Percentiles rank a stretch among this genome's conserved stretches.
These are phyloP conservation scores for Mus spicilegus DNA, from an alignment of 2,113 vertebrate genomes.

Conservation along the genomic window DNA sequence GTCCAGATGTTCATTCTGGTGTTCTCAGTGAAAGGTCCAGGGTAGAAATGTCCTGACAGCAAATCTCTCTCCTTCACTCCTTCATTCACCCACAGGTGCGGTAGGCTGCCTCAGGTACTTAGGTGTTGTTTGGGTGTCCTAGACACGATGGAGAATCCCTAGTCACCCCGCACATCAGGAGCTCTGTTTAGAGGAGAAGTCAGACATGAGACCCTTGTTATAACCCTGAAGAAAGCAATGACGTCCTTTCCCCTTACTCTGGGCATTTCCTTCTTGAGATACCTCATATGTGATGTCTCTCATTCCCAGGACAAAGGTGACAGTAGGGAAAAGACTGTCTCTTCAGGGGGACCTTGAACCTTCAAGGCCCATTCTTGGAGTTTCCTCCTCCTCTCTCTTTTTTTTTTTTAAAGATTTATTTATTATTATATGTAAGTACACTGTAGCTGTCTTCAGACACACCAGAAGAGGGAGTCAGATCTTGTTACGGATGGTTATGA, in stretches of 20 bases:
- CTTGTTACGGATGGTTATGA: no score
- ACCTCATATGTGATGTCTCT: neutral
- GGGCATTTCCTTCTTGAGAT: neutral
- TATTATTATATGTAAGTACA: no score
- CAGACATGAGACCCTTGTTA: fast-evolving
- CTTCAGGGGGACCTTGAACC: no score
- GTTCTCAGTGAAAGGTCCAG: neutral
- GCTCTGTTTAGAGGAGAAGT: neutral
- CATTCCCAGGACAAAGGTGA: neutral
- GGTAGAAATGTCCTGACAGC: neutral
- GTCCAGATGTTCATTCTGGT: neutral
- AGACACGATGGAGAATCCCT: neutral
- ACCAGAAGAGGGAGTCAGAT: no score
- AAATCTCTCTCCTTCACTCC: neutral
- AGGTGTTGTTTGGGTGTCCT: neutral
- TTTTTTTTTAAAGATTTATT: no score
- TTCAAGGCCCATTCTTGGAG: neutral
- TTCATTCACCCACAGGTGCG: neutral
- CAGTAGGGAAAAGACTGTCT: fast-evolving
- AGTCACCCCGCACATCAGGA: neutral
- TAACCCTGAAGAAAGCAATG: neutral
- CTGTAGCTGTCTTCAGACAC: no score
- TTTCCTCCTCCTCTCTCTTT: neutral
- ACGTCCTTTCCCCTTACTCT: neutral
- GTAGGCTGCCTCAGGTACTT: neutral